Conservation (phyloP, 2,113 vertebrate species). For the Tachysurus fulvidraco region DNA sequence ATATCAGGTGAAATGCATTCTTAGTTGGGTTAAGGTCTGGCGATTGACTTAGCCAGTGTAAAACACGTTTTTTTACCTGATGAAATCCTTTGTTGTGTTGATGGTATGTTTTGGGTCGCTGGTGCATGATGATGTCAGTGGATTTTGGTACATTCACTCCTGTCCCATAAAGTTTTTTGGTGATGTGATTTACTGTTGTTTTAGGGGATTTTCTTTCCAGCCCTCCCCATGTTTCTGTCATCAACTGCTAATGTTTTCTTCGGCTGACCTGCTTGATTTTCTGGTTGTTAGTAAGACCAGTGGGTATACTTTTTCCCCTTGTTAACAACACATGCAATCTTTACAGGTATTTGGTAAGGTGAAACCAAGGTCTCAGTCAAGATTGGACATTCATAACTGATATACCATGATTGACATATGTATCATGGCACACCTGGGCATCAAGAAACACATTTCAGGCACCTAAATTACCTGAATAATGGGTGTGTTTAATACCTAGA, state of each 20-base stretch:
- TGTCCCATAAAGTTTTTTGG: not conserved
- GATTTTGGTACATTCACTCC: not conserved
- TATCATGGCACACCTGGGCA: too few species aligned
- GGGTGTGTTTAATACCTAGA: not conserved
- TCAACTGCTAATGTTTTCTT: not conserved
- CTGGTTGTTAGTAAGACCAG: not conserved
- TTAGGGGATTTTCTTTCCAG: not conserved
- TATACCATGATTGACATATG: too few species aligned
- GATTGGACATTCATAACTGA: too few species aligned
- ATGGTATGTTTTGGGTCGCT: not conserved
- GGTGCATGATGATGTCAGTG: not conserved
- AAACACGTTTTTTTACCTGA: not conserved
- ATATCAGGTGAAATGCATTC: not conserved
- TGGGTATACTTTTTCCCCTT: not conserved
- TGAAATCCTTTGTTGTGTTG: not conserved
- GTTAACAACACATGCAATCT: too few species aligned
- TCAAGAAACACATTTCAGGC: too few species aligned
- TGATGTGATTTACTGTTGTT: not conserved
- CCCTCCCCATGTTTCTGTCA: not conserved
- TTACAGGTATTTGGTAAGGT: too few species aligned
- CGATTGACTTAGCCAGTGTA: not conserved
- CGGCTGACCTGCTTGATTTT: not conserved
- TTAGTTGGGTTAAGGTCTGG: not conserved
- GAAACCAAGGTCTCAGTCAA: too few species aligned
- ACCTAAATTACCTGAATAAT: too few species aligned